Percentiles rank a stretch among this genome's conserved stretches.
Evolutionary conservation across 2,113 vertebrate species (phyloP).

Genomic region (Australoheros scitulus): DNA sequence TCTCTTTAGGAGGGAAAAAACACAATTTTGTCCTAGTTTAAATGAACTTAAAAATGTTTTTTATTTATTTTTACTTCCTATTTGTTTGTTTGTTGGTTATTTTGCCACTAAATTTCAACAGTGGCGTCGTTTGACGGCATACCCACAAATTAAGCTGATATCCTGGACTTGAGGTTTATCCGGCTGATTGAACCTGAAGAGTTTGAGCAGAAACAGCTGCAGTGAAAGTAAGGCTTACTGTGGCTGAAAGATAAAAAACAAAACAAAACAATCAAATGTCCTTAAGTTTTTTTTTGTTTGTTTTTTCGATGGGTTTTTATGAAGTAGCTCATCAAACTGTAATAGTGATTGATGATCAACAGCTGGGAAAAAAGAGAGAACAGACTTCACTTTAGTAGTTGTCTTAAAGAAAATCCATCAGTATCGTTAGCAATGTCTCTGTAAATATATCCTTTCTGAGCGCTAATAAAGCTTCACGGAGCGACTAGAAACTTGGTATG

Average conservation of each 20-base stretch:
- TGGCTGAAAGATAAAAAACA: not conserved
- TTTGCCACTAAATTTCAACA: not conserved
- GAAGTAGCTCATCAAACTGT: not conserved
- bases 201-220: not conserved
- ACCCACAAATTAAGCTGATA: not conserved
- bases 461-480: not conserved
- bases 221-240: conserved; percentile 21
- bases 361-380: not conserved
- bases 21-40: not conserved
- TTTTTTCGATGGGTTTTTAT: not conserved
- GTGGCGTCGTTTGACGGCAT: not conserved
- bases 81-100: not conserved
- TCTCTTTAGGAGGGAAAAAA: too few species aligned
- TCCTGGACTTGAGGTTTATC: conserved; percentile 22
- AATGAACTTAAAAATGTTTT: not conserved
- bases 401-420: not conserved
- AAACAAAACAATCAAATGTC: not conserved
- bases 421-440: not conserved
- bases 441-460: not conserved
- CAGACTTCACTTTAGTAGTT: not conserved
- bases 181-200: conserved; percentile 2
- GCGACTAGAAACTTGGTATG: conserved; percentile 25
- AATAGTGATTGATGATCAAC: not conserved
- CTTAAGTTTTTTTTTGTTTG: not conserved
- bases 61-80: not conserved